Base-by-base conservation (phyloP, 2,888 invertebrate species). In the Erebia ligea region DNA sequence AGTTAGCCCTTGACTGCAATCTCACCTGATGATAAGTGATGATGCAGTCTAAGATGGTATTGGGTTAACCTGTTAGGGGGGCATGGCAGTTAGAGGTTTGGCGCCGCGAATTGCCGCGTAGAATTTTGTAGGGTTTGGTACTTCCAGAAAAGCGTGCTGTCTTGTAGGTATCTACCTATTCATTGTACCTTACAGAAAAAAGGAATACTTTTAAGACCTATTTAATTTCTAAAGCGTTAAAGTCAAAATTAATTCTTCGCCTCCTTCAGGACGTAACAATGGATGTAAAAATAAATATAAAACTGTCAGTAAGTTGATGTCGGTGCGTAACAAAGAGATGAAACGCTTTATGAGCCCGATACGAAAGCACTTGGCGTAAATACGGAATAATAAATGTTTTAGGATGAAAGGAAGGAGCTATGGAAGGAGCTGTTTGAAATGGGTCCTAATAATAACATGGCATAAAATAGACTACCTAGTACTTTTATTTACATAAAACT, bases 261-360 rank as follows among this genome's bases (percentile, higher is more conserved):
- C 52, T 52, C 4, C 15, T 17, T 52, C 52, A 17, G 17, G 34
- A 34, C 34, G 17, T 52, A 17, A 52, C 52, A 17, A 52, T 52
- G 52, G 52, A 11, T 56, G 54, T 21, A 21, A 21, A 56, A 11
- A 21, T 21, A 21, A 21, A 56, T 21, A 56, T 21, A 56, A 56
- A 25, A 50, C 45, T 57, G 63, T 57, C 57, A 69, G 63, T 48
- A 25, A 57, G 25, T 48, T 69, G 58, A 62, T 63, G 57, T 57
- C 57, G n/a, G 42, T 56, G 48, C 56, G 25, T 9, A 56, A 63
- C n/a, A 63, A 69, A 45, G 56, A 68, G 63, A 63, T 57, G 54
- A 56, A 57, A 54, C 21, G 56, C 56, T 69, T 57, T 69, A 56
- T 17, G 57, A 63, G 17, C 57, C 45, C 15, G 19, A 54, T 56